Conservation (phyloP, 2,797 vertebrate genomes). For the Cyprinodon diabolis region DNA sequence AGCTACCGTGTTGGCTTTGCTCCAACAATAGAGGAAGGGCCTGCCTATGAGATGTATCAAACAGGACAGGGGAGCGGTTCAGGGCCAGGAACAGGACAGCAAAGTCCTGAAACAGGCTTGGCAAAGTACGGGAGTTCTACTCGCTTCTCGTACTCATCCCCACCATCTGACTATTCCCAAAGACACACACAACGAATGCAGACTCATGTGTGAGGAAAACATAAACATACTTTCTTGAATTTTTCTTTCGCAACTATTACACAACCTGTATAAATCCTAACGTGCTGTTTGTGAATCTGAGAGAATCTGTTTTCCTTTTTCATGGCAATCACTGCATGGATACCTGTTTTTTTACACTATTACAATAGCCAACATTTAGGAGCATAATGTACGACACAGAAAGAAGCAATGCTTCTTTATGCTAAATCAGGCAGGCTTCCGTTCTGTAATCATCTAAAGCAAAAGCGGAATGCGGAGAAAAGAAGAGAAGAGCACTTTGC, state of each 20-base stretch:
- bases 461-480: conserved; percentile 59
- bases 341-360: conserved; percentile 21
- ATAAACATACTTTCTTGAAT: conserved; percentile 22
- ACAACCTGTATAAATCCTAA: conserved; percentile 11
- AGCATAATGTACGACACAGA: conserved; percentile 26
- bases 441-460: conserved; percentile 28
- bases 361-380: conserved; percentile 24
- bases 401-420: conserved; percentile 58
- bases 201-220: conserved; percentile 89
- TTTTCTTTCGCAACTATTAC: conserved; percentile 31
- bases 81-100: conserved; percentile 55
- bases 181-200: conserved; percentile 96
- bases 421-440: conserved; percentile 33
- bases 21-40: conserved; percentile 80
- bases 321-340: conserved; percentile 46
- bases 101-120: conserved; percentile 79
- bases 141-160: conserved; percentile 92
- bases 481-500: conserved; percentile 27
- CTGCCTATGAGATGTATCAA: conserved; percentile 84
- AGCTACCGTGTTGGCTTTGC: conserved; percentile 89
- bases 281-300: conserved; percentile 3
- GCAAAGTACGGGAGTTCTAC: conserved; percentile 87
- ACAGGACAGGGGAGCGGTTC: conserved; percentile 76
- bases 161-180: conserved; percentile 93
- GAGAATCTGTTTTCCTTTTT: conserved; percentile 28